Percentiles rank a stretch among this genome's conserved stretches.
Evolutionary conservation across 2,888 invertebrate species (phyloP).

Genomic region (Steinernema hermaphroditum): DNA sequence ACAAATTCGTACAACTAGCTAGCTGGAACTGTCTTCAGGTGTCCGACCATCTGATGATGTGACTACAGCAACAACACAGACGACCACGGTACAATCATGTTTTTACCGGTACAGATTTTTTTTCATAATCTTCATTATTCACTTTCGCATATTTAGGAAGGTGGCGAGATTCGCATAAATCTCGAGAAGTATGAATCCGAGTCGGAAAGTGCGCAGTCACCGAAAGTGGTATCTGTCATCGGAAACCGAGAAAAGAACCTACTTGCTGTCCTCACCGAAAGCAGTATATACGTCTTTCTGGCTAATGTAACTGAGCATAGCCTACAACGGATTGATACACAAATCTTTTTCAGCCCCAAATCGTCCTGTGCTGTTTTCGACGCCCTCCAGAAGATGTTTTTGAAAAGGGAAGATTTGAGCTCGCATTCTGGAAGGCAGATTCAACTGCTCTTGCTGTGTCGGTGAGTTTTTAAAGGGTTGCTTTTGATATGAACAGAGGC

Average conservation of each 20-base stretch:
- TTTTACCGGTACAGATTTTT: conserved; percentile 42
- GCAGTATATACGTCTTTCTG: conserved; percentile 56
- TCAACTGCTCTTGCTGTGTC: conserved; percentile 55
- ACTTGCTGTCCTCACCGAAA: conserved; percentile 51
- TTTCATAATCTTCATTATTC: conserved; percentile 1
- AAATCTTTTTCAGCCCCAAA: conserved; percentile 54
- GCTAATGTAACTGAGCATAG: conserved; percentile 49
- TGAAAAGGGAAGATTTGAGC: conserved; percentile 50
- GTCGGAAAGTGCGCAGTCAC: conserved; percentile 1
- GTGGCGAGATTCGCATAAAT: conserved; percentile 42
- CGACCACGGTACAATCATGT: conserved; percentile 36
- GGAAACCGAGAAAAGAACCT: conserved; percentile 62
- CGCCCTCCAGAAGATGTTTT: conserved; percentile 49
- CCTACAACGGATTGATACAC: neutral
- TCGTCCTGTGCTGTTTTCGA: conserved; percentile 54
- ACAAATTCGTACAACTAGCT: too few species aligned
- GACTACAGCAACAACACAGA: neutral
- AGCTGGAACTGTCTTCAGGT: neutral
- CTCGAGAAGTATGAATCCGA: conserved; percentile 38
- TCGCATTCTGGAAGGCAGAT: conserved; percentile 62
- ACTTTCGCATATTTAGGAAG: conserved; percentile 42
- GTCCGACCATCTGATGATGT: neutral
- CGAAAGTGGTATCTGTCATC: conserved; percentile 42
- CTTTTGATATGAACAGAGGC: too few species aligned
- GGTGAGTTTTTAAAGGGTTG: conserved; percentile 46